These are phyloP conservation scores for Anoncus sp. DNA, from an alignment of 2,888 invertebrate species.

Conservation along the genomic window DNA sequence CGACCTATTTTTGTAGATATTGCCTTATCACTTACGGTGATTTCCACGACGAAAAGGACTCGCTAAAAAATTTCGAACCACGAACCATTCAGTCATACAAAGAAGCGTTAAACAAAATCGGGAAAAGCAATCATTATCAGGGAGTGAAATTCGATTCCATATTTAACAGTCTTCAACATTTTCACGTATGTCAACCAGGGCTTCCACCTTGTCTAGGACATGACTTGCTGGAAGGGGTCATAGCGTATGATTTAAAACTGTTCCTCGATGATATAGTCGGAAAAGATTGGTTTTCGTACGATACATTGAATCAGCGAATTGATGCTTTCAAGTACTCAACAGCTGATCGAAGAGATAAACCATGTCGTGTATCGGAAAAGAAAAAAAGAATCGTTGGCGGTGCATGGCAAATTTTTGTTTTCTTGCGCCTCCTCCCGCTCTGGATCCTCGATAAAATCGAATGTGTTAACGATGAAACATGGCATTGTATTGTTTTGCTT, in stretches of 20 bases:
- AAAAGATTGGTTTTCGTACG: conserved; percentile 45
- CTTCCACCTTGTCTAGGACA: conserved; percentile 49
- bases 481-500: conserved; percentile 59
- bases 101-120: conserved; percentile 29
- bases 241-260: conserved; percentile 39
- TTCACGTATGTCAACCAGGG: conserved; percentile 40
- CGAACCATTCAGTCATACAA: conserved; percentile 40
- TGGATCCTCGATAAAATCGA: conserved; percentile 40
- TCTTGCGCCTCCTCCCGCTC: conserved; percentile 47
- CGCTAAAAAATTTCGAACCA: conserved; percentile 14
- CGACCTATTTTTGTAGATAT: conserved; percentile 65
- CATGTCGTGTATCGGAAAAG: conserved; percentile 16
- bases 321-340: conserved; percentile 43
- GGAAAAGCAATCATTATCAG: neutral
- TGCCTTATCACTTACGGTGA: conserved; percentile 47
- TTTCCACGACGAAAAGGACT: conserved; percentile 33
- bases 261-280: conserved; percentile 57
- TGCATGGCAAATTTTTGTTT: conserved; percentile 44
- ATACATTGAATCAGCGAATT: conserved; percentile 31
- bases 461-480: conserved; percentile 56
- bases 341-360: conserved; percentile 43
- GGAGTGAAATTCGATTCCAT: conserved; percentile 45
- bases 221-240: conserved; percentile 43
- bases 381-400: conserved; percentile 43
- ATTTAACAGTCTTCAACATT: conserved; percentile 33